These are phyloP conservation scores for Etia nguti DNA, from an alignment of 2,113 vertebrate genomes.

Conservation along the genomic window DNA sequence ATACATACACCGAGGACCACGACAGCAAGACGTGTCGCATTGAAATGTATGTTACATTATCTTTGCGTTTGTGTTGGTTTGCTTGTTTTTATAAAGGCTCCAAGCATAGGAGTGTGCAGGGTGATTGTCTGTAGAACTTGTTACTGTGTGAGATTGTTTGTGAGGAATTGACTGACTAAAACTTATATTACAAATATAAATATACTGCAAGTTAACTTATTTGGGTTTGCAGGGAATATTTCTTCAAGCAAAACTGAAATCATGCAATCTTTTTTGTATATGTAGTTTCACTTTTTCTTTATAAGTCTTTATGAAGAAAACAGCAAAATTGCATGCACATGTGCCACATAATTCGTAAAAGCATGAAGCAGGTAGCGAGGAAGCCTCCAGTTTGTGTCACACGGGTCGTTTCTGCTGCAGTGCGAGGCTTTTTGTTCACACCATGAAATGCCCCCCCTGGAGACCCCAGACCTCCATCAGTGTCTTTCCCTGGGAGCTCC, in stretches of 20 bases:
- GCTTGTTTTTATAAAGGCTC: not conserved
- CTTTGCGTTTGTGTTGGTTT: not conserved
- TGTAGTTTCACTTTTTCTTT: not conserved
- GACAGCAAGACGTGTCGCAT: rapidly evolving
- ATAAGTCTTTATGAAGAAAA: not conserved
- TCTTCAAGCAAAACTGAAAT: not conserved
- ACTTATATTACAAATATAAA: not conserved
- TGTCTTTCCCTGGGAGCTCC: slow-evolving; percentile 63
- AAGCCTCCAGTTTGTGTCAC: slow-evolving; percentile 16
- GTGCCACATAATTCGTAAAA: not conserved
- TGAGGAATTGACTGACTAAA: not conserved
- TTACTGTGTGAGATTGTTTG: not conserved
- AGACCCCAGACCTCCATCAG: slow-evolving; percentile 63
- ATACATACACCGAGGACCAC: rapidly evolving
- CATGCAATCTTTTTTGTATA: not conserved
- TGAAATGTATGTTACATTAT: not conserved
- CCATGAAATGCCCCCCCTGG: slow-evolving; percentile 18
- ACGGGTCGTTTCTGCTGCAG: slow-evolving; percentile 23
- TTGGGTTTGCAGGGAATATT: not conserved
- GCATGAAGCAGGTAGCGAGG: not conserved
- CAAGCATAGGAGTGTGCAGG: not conserved
- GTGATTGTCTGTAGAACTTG: not conserved
- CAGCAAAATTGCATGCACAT: not conserved
- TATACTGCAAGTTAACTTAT: not conserved
- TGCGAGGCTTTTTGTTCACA: slow-evolving; percentile 38